Conservation (phyloP, 2,113 vertebrate genomes). For the Sturnira hondurensis region DNA sequence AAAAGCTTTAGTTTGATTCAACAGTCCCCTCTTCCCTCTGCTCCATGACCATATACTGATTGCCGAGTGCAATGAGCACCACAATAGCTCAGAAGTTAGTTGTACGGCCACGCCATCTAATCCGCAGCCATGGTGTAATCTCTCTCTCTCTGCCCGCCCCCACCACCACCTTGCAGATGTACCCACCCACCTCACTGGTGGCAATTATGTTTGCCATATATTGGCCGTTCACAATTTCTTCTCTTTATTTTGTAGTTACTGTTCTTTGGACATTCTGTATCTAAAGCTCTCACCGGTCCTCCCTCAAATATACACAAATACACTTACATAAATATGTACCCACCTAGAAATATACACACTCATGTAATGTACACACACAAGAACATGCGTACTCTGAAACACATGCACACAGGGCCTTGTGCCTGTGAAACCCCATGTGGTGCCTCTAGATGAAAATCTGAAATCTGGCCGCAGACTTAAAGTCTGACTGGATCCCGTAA, state of each 20-base stretch:
- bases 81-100: neutral
- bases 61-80: rapidly evolving
- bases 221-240: neutral
- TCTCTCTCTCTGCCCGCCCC: neutral
- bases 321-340: neutral
- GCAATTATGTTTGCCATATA: rapidly evolving
- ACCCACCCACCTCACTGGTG: neutral
- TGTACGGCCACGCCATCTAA: neutral
- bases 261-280: neutral
- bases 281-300: too few species aligned
- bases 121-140: neutral
- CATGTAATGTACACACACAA: neutral
- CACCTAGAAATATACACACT: too few species aligned
- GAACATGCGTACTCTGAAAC: neutral
- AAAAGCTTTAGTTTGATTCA: neutral
- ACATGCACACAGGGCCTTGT: neutral
- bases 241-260: neutral
- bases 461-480: neutral
- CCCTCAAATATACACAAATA: neutral
- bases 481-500: rapidly evolving
- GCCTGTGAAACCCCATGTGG: neutral
- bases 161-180: rapidly evolving
- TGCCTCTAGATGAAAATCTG: neutral
- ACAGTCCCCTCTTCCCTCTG: neutral
- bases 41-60: rapidly evolving